These are phyloP conservation scores for Clistopyga incitator DNA, from an alignment of 2,888 invertebrate genomes.

Conservation along the genomic window DNA sequence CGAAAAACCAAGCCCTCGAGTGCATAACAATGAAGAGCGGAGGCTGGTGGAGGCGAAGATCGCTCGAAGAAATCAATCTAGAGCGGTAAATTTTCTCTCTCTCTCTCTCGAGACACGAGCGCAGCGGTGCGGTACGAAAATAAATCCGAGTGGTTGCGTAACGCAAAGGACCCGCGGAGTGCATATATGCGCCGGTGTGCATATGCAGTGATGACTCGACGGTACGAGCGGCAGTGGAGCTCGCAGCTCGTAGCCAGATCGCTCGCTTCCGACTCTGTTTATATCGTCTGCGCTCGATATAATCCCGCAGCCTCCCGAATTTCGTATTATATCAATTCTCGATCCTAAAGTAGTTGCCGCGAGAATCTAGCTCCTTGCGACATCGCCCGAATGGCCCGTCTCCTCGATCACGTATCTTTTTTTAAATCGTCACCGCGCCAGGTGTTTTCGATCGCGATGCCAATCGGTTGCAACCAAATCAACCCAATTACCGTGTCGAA, in stretches of 20 bases:
- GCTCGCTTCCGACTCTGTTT: not conserved
- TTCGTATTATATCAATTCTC: not conserved
- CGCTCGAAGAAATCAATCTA: conserved; percentile 19
- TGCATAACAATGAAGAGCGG: conserved; percentile 14
- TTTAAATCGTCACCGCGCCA: not conserved
- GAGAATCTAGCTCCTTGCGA: not conserved
- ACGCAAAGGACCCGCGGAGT: conserved; percentile 51
- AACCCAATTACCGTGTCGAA: not conserved
- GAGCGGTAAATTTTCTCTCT: conserved; percentile 34
- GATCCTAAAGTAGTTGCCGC: not conserved
- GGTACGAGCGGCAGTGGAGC: conserved; percentile 12
- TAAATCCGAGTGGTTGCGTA: conserved; percentile 65
- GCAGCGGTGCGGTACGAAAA: conserved; percentile 61
- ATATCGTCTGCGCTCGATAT: not conserved
- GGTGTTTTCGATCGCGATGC: not conserved
- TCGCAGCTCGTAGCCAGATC: conserved; percentile 18
- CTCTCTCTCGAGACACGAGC: conserved; percentile 19
- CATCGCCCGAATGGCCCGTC: not conserved
- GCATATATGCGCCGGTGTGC: conserved; percentile 4
- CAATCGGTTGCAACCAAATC: not conserved
- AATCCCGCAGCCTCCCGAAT: not conserved
- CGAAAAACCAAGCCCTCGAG: conserved; percentile 22
- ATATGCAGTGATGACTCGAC: conserved; percentile 1
- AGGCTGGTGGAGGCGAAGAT: not conserved
- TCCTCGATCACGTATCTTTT: not conserved